Evolutionary conservation across 2,797 vertebrate species (phyloP).

Genomic region (Prionace glauca): DNA sequence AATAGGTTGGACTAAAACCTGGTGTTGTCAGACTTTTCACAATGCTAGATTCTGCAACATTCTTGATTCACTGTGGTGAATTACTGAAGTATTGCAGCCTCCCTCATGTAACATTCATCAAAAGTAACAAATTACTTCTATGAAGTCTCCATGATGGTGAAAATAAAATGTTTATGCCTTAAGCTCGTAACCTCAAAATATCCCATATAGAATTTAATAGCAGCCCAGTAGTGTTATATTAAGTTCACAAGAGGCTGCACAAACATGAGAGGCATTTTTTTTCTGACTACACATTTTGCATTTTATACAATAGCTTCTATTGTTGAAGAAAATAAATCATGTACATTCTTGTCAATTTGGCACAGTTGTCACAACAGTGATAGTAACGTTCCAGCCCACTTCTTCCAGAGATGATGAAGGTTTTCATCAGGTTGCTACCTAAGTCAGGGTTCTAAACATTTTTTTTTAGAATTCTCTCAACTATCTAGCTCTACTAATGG

Average conservation of each 20-base stretch:
- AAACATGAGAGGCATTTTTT: neutral
- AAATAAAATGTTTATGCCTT: conserved; percentile 17
- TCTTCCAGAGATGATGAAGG: neutral
- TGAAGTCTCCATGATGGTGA: neutral
- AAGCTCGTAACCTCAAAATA: neutral
- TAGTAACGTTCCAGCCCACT: neutral
- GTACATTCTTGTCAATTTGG: neutral
- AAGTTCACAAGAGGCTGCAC: neutral
- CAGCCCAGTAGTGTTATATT: neutral
- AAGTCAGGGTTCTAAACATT: neutral
- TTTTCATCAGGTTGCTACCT: neutral
- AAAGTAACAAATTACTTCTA: neutral
- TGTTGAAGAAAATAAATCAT: neutral
- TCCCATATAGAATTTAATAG: neutral
- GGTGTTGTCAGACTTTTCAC: too few relatives aligned
- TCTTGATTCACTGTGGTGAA: neutral
- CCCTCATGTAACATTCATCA: neutral
- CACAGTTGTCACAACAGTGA: neutral
- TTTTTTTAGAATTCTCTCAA: neutral
- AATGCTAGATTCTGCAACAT: neutral
- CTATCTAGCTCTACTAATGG: neutral
- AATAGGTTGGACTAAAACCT: too few relatives aligned
- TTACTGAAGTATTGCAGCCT: neutral
- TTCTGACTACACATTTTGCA: neutral
- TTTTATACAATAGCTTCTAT: neutral